These are phyloP conservation scores for Lamellibrachia luymesi DNA, from an alignment of 1,140 invertebrate genomes.

Conservation along the genomic window DNA sequence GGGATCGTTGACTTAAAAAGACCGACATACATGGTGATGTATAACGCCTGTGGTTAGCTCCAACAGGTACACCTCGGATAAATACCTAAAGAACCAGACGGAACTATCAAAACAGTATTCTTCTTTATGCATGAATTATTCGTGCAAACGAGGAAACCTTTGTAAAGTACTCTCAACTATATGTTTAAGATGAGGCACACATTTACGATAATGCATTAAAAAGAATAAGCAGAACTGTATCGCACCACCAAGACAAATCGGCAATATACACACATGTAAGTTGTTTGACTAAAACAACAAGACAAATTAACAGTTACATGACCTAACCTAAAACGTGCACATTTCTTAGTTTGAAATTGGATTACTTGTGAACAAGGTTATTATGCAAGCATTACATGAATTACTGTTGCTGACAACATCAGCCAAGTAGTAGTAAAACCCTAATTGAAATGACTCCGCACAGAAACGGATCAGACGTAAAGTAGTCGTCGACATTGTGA, in stretches of 20 bases:
- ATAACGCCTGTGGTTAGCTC: neutral
- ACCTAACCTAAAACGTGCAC: no score
- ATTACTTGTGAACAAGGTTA: neutral
- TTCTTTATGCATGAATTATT: neutral
- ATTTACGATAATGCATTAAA: neutral
- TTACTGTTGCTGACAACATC: no score
- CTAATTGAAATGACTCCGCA: neutral
- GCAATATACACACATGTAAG: no score
- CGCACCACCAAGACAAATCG: no score
- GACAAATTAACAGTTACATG: no score
- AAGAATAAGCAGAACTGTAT: no score
- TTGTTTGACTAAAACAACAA: no score
- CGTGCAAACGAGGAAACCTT: neutral
- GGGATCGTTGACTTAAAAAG: neutral
- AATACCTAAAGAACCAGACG: neutral
- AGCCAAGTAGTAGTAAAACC: no score
- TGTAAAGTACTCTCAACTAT: neutral
- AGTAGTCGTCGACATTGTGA: neutral
- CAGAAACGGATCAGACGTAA: neutral
- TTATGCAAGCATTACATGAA: neutral
- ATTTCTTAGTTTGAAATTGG: neutral
- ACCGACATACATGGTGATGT: neutral
- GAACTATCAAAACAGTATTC: neutral
- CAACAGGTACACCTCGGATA: neutral
- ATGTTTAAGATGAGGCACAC: neutral